These are phyloP conservation scores for Brenthis hecate DNA, from an alignment of 2,888 invertebrate genomes.

Conservation along the genomic window DNA sequence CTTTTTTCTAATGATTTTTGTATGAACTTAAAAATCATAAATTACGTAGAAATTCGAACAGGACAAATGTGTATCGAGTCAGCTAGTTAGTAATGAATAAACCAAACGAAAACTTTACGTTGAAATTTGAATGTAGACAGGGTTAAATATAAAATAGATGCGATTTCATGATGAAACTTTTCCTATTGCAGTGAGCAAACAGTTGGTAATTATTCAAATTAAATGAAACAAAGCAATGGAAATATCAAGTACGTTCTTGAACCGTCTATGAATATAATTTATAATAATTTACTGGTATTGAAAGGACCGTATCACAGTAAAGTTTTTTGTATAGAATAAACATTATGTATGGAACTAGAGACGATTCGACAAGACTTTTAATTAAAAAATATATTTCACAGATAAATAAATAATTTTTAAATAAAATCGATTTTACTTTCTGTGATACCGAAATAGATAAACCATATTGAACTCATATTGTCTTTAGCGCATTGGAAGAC, in stretches of 20 bases:
- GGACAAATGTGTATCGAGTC: too few relatives aligned
- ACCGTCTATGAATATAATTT: constrained; percentile 53
- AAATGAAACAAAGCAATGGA: constrained; percentile 70
- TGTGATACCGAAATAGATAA: too few relatives aligned
- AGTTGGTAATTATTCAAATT: constrained; percentile 74
- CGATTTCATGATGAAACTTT: constrained; percentile 62
- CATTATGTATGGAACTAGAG: too few relatives aligned
- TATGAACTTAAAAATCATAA: too few relatives aligned
- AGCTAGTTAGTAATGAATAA: background rate
- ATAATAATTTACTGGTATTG: constrained; percentile 9
- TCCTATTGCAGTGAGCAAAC: constrained; percentile 64
- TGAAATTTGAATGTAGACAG: background rate
- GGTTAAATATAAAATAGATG: constrained; percentile 16
- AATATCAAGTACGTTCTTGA: constrained; percentile 59
- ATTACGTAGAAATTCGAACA: too few relatives aligned
- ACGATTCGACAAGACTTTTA: too few relatives aligned
- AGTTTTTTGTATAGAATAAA: background rate
- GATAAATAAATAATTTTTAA: too few relatives aligned
- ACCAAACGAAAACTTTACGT: background rate
- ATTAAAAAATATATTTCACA: too few relatives aligned
- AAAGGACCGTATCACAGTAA: background rate
- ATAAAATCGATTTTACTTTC: too few relatives aligned
- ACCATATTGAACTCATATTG: too few relatives aligned
- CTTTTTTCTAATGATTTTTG: too few relatives aligned
- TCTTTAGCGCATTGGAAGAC: too few relatives aligned